Conservation (phyloP, 2,797 vertebrate genomes). For the Phoebastria nigripes region DNA sequence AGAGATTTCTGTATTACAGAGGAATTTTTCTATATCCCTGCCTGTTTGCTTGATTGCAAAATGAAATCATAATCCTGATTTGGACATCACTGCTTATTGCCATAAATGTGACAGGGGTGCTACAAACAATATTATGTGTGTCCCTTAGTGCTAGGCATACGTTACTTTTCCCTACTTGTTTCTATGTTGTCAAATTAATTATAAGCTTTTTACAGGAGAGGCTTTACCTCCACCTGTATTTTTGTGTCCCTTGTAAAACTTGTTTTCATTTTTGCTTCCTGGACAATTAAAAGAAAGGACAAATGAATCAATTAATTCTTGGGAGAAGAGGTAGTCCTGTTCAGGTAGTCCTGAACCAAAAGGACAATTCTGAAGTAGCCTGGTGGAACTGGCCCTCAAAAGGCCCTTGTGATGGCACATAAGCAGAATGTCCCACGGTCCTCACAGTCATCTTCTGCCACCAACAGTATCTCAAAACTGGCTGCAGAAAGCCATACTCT, state of each 20-base stretch:
- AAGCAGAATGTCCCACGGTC: background rate
- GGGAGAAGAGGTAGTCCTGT: background rate
- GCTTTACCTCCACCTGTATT: background rate
- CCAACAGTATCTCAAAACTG: background rate
- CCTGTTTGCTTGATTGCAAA: background rate
- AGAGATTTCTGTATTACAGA: background rate
- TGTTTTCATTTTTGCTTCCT: background rate
- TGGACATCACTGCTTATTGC: background rate
- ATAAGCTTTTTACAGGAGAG: background rate
- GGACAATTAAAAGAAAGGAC: background rate
- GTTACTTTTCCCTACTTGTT: background rate
- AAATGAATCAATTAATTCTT: background rate
- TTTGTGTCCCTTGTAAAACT: background rate
- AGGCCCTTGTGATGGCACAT: background rate
- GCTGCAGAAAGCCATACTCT: background rate
- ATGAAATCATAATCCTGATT: background rate
- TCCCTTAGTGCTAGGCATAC: background rate
- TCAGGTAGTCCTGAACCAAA: background rate
- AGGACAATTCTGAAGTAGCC: background rate
- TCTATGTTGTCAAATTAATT: background rate
- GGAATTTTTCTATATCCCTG: background rate
- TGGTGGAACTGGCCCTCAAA: background rate
- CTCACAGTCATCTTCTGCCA: background rate
- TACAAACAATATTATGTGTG: background rate
- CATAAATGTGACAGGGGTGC: background rate